Percentiles rank a stretch among this genome's conserved stretches.
phyloP scores from a whole-genome alignment of 2,113 vertebrate genomes.

The Nerophis ophidion region DNA sequence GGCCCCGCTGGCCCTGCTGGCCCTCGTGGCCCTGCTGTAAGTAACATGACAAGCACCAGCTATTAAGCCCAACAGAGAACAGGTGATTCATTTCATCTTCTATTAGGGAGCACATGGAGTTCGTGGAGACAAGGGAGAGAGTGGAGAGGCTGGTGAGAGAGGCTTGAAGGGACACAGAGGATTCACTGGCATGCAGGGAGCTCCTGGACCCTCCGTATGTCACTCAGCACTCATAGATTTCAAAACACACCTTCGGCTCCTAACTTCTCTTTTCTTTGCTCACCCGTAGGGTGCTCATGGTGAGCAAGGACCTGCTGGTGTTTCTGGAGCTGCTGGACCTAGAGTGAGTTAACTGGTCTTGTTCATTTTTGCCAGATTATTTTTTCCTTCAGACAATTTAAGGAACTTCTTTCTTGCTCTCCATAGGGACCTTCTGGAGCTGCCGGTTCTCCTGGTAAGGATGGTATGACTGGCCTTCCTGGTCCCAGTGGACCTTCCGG shows the following conservation, averaged over 20 bases:
- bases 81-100: background rate
- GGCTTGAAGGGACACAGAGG: conserved; percentile 99
- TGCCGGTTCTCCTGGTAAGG: conserved; percentile 86
- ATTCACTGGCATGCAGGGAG: conserved; percentile 94
- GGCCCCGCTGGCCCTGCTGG: conserved; percentile 86
- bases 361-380: background rate
- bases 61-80: background rate
- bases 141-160: conserved; percentile 92
- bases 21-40: conserved; percentile 89
- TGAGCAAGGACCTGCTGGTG: conserved; percentile 90
- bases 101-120: conserved; percentile 80
- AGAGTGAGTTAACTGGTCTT: conserved; percentile 77
- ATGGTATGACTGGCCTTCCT: conserved; percentile 87
- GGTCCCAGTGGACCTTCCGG: conserved; percentile 93
- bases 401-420: conserved; percentile 3
- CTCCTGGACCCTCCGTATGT: conserved; percentile 85
- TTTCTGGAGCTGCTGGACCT: conserved; percentile 87
- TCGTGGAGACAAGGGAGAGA: conserved; percentile 97
- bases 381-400: conserved; percentile 3
- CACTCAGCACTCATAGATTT: background rate
- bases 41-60: conserved; percentile 48
- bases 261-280: conserved; percentile 14
- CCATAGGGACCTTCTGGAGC: conserved; percentile 84
- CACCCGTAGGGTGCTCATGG: conserved; percentile 80
- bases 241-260: background rate